A percentile compares a stretch with the other conserved stretches of the same genome.
phyloP scores from a whole-genome alignment of 2,113 vertebrate species.

The Camelus dromedarius region DNA sequence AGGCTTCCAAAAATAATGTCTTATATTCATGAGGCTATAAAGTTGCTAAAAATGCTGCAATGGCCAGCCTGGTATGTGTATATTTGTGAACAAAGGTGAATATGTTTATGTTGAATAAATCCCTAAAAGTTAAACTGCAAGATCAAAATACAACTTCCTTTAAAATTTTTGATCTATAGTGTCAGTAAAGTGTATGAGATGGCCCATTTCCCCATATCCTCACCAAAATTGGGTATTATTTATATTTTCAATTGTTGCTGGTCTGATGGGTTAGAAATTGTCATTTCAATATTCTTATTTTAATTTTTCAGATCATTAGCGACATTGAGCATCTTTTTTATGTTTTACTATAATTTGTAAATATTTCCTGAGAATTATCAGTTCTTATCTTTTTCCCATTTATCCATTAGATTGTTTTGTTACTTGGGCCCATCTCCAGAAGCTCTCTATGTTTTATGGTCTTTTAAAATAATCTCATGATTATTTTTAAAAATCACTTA shows the following conservation, averaged over 20 bases:
- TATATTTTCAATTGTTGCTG: background rate
- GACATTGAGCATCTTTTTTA: background rate
- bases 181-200: background rate
- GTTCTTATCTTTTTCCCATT: background rate
- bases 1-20: background rate
- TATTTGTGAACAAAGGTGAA: background rate
- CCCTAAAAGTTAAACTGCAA: background rate
- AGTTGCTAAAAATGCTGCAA: background rate
- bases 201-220: background rate
- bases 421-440: background rate
- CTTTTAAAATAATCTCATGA: background rate
- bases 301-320: background rate
- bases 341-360: background rate
- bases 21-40: background rate
- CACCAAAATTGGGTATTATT: background rate
- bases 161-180: background rate
- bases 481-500: background rate
- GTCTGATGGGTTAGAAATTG: background rate
- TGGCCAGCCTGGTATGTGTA: background rate
- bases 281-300: conserved; percentile 26
- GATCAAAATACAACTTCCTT: background rate
- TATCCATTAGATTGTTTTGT: background rate
- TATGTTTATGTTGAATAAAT: background rate
- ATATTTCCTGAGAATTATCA: conserved; percentile 10
- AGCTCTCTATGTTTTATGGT: background rate